phyloP scores from a whole-genome alignment of 2,888 invertebrate species.

The Caenorhabditis uteleia region DNA sequence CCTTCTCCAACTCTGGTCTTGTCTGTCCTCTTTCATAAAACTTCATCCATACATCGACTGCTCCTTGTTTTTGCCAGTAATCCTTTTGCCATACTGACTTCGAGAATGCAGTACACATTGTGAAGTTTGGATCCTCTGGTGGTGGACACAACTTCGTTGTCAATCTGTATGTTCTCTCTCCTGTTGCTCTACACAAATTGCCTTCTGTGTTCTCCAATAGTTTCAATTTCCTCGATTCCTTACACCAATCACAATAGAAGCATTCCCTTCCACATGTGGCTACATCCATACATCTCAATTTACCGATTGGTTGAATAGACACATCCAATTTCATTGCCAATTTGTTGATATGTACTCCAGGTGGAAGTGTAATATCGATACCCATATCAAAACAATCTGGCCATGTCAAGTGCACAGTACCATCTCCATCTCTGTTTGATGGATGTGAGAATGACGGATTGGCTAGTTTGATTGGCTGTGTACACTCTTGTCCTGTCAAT shows the following conservation, averaged over 20 bases:
- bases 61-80: conserved; percentile 69
- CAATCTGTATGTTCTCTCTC: conserved; percentile 63
- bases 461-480: conserved; percentile 63
- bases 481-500: conserved; percentile 65
- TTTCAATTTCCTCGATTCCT: conserved; percentile 61
- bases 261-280: conserved; percentile 68
- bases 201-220: conserved; percentile 68
- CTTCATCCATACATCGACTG: conserved; percentile 69
- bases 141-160: conserved; percentile 63
- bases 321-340: conserved; percentile 68
- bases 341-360: conserved; percentile 67
- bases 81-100: conserved; percentile 70
- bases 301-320: conserved; percentile 68
- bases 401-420: conserved; percentile 65
- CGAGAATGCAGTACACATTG: conserved; percentile 67
- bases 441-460: conserved; percentile 58
- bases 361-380: conserved; percentile 67
- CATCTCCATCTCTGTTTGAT: conserved; percentile 53
- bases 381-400: conserved; percentile 69
- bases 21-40: conserved; percentile 65
- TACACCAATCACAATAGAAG: conserved; percentile 69
- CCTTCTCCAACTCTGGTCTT: conserved; percentile 63
- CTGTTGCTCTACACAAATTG: conserved; percentile 66
- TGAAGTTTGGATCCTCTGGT: conserved; percentile 68
- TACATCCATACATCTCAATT: conserved; percentile 68